phyloP scores from a whole-genome alignment of 2,888 invertebrate species.

The Pachydiplax longipennis region DNA sequence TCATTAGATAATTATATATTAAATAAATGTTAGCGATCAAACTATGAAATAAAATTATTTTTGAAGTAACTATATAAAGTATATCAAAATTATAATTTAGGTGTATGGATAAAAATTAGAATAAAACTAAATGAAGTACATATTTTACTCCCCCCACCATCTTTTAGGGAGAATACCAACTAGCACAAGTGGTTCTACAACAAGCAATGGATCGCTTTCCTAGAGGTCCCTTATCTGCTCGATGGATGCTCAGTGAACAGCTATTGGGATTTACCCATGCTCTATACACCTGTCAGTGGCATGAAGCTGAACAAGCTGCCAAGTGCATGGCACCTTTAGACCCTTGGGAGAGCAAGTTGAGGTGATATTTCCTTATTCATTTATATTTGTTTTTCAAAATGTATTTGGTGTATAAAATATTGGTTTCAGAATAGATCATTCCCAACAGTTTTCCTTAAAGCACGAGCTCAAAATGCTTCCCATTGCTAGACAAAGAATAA shows the following conservation, averaged over 20 bases:
- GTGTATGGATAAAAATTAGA: too few species aligned
- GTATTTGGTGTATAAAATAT: too few species aligned
- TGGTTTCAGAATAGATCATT: too few species aligned
- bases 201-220: constrained; percentile 72
- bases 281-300: constrained; percentile 68
- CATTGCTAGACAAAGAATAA: too few species aligned
- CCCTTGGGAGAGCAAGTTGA: constrained; percentile 70
- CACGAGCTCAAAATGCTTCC: too few species aligned
- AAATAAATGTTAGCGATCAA: too few species aligned
- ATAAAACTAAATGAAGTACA: neutral
- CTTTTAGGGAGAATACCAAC: constrained; percentile 64
- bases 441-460: too few species aligned
- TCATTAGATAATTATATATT: too few species aligned
- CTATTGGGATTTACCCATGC: constrained; percentile 63
- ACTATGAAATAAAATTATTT: too few species aligned
- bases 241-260: constrained; percentile 75
- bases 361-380: constrained; percentile 52
- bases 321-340: constrained; percentile 73
- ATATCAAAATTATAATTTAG: too few species aligned
- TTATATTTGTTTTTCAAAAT: neutral
- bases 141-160: neutral
- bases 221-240: constrained; percentile 66
- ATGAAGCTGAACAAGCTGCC: constrained; percentile 73
- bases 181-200: constrained; percentile 67
- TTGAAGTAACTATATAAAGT: too few species aligned